Evolutionary conservation across 2,888 invertebrate genomes (phyloP), one percentile per base, ranked within the genome.

Genomic region (Neuroscelio doddi): DNA sequence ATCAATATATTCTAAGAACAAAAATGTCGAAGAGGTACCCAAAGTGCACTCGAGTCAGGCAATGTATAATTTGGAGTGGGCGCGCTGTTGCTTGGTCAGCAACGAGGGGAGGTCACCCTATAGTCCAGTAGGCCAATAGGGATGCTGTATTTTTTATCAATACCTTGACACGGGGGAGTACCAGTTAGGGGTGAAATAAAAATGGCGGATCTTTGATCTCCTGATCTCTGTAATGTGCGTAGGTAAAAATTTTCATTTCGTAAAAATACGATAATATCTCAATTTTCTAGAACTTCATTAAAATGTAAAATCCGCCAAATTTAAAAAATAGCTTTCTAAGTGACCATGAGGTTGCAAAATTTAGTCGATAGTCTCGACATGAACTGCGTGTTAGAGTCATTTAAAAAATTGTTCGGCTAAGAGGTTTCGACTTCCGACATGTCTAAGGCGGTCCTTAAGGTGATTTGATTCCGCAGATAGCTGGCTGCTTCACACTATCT

Each of bases 41-140:
- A 63, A 69, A 71, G 74, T 71, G 69, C 68, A 66, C 64, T 72
- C 64, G 64, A 70, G 66, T 59, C 63, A 51, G 58, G 68, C 67
- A 64, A 68, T 70, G 68, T 67, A 74, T 72, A 78, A 76, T 76
- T 79, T 81, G 78, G 71, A 80, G 82, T 82, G 80, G 77, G 75
- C 78, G 72, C 72, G 71, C 64, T 63, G 68, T 59, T 81, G 83
- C 83, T 83, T 84, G 84, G 83, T 84, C 83, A 84, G 84, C 83
- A 81, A 46, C 66, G 65, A 68, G 77, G 81, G 78, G 77, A 77
- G 79, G 79, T 78, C 79, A 80, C 82, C 83, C 81, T 62, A 77
- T 71, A 76, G 81, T 84, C 81, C 80, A 72, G 79, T 65, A 62
- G 68, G 71, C 78, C 83, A 83, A 84, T 84, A 61, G 78, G 76